These are phyloP conservation scores for Nyctibius bracteatus DNA, from an alignment of 2,113 vertebrate genomes.

Conservation along the genomic window DNA sequence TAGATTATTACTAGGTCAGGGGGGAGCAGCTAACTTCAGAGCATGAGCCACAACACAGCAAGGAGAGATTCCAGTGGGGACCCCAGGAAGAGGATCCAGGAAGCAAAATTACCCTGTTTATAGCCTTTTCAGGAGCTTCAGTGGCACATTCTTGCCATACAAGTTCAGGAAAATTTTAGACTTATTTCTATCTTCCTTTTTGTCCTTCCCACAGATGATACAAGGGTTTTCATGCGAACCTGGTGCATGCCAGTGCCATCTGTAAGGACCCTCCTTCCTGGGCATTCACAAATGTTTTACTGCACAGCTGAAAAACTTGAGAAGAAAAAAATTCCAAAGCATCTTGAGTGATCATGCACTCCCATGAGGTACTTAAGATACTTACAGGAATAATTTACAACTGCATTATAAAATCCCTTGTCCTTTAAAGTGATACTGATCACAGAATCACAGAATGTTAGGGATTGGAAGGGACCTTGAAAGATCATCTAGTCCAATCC, in stretches of 20 bases:
- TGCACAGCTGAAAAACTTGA: not conserved
- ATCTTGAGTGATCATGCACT: not conserved
- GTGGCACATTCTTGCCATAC: not conserved
- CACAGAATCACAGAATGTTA: too few species aligned
- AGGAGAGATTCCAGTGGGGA: not conserved
- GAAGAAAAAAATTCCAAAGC: not conserved
- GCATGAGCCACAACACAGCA: not conserved
- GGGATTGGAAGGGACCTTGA: too few species aligned
- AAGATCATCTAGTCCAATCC: too few species aligned
- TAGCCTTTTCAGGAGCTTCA: not conserved
- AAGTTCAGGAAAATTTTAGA: not conserved
- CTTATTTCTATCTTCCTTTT: not conserved
- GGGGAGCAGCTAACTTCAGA: not conserved
- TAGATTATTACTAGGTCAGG: not conserved
- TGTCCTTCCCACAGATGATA: not conserved
- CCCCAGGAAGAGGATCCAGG: not conserved
- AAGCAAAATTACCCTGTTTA: not conserved
- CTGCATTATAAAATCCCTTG: not conserved
- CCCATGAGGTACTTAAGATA: not conserved
- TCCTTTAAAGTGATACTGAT: conserved; percentile 30
- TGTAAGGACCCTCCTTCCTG: not conserved
- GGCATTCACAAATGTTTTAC: not conserved
- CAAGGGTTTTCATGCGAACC: not conserved
- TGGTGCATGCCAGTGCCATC: not conserved
- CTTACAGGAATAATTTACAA: not conserved